These are phyloP conservation scores for Pyrrhia umbra DNA, from an alignment of 2,888 invertebrate genomes.

Conservation along the genomic window DNA sequence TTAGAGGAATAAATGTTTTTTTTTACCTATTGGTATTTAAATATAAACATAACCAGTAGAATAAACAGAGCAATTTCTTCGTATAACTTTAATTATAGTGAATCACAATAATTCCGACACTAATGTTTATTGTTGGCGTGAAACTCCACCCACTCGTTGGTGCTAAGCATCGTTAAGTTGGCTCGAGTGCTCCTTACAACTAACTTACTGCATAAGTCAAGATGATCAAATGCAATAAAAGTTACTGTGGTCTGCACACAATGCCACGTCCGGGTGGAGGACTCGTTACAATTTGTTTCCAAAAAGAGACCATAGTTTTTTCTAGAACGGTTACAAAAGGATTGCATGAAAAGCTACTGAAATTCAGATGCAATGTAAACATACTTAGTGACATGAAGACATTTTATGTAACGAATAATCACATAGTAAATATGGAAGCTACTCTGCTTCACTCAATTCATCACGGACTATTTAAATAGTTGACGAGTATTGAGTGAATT, in stretches of 20 bases:
- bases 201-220: constrained; percentile 7
- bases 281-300: background rate
- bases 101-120: background rate
- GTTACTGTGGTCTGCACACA: background rate
- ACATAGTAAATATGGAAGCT: no score
- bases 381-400: background rate
- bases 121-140: constrained; percentile 4
- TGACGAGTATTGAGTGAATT: no score
- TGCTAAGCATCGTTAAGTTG: background rate
- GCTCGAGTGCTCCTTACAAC: constrained; percentile 2
- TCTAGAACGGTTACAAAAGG: background rate
- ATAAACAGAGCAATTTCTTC: no score
- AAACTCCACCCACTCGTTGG: background rate
- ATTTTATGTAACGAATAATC: no score
- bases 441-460: no score
- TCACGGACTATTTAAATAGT: no score
- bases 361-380: background rate
- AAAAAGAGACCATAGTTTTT: background rate
- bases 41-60: no score
- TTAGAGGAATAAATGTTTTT: no score
- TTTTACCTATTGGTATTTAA: no score
- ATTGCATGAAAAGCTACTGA: background rate
- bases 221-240: constrained; percentile 7
- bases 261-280: background rate
- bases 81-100: no score